phyloP scores from a whole-genome alignment of 2,797 vertebrate species.

The Diceros bicornis region DNA sequence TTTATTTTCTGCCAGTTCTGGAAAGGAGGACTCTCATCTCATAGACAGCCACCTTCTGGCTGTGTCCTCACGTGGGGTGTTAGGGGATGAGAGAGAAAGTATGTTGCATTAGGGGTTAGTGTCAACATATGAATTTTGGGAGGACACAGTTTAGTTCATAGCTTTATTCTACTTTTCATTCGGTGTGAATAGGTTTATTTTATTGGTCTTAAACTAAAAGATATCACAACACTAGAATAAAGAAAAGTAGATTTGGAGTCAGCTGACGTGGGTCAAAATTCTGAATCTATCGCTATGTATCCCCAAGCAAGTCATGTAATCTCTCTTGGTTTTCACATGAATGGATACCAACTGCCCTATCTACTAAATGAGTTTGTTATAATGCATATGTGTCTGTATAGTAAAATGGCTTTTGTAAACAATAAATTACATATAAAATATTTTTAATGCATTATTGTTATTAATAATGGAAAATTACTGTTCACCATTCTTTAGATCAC shows the following conservation, averaged over 20 bases:
- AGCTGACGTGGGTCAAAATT: slow-evolving; percentile 5
- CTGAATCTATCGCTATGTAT: neutral
- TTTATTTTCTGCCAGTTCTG: neutral
- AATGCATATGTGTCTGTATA: slow-evolving; percentile 6
- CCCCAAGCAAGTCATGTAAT: neutral
- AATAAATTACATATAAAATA: neutral
- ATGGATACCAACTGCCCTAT: neutral
- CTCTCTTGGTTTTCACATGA: slow-evolving; percentile 25
- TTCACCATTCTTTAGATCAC: slow-evolving; percentile 23
- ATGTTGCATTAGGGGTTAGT: neutral
- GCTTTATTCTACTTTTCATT: slow-evolving; percentile 56
- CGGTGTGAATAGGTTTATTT: neutral
- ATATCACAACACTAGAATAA: slow-evolving; percentile 37
- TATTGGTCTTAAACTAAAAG: slow-evolving; percentile 58
- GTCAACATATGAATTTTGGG: neutral
- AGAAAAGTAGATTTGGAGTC: neutral
- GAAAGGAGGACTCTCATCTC: neutral
- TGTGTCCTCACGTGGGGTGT: neutral
- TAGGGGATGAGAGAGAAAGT: neutral
- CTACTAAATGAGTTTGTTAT: slow-evolving; percentile 13
- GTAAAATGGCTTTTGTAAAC: slow-evolving; percentile 58
- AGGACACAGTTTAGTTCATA: neutral
- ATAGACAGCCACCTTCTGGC: neutral
- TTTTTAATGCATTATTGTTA: slow-evolving; percentile 11
- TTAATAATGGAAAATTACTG: slow-evolving; percentile 62